Evolutionary conservation across 2,888 invertebrate genomes (phyloP), one percentile per base, ranked within the genome.

Genomic region (Phorcus lineatus): DNA sequence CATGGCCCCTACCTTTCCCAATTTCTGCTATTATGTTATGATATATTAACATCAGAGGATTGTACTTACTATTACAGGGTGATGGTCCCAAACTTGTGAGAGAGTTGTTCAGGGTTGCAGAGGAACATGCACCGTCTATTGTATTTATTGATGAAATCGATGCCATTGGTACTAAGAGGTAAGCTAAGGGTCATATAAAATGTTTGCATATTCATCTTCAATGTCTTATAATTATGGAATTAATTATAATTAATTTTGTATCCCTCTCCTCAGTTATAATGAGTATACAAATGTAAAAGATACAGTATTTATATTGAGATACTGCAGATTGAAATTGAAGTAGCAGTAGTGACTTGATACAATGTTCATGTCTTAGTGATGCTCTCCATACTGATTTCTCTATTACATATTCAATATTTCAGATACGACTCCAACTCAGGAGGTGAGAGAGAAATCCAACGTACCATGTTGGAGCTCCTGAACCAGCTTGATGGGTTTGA

Each of bases 81-180:
- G 99, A 99, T 94, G 99, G 99, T 0, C 99, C 99, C 0, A 99
- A 99, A 94, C 94, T 99, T 83, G 99, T 99, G 0, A 95, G 99
- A 80, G 99, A 99, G 92, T 94, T 99, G 82, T 99, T 99, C 94
- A 95, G 99, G 89, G 99, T 99, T n/a, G 99, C 99, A 0, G 99
- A 99, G 92, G 99, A 99, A 92, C 98, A 99, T 94, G 99, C 99
- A 0, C 99, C 99, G 0, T 99, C 99, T 0, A 99, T 99, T 93
- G 99, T 99, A 16, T 99, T 99, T 92, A 99, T 99, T 90, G 99
- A 99, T 95, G 99, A 99, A 95, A 99, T 99, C 90, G 99, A 99
- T 95, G 99, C 99, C 40, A 97, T 99, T 17, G 99, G 99, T 81
- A 99, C 99, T 7, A 99, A 99, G 94, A 95, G 94, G 92, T 92